Base-by-base conservation (phyloP, 2,888 invertebrate genomes). In the Caenorhabditis auriculariae region DNA sequence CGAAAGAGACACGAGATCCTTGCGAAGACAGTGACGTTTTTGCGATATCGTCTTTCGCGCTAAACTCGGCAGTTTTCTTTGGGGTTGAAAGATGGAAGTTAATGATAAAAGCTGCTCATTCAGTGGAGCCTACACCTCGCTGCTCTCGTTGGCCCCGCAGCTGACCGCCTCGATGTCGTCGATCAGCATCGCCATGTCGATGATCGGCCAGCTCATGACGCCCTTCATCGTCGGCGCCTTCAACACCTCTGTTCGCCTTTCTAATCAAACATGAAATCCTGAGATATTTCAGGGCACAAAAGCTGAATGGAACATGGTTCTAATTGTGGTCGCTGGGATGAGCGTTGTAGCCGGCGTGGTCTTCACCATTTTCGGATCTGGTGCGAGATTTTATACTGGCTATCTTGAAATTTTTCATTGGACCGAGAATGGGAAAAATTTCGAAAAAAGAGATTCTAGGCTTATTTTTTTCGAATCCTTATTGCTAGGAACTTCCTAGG, bases 81-180 rank as follows among this genome's bases (percentile, higher is more conserved):
- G n/a, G n/a, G n/a, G n/a, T n/a, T n/a, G n/a, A n/a, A n/a, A n/a
- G n/a, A n/a, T n/a, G n/a, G n/a, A n/a, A n/a, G n/a, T n/a, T n/a
- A n/a, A n/a, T n/a, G n/a, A n/a, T n/a, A n/a, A n/a, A n/a, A n/a
- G n/a, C n/a, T n/a, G n/a, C n/a, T n/a, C n/a, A 32, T 9, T 24
- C 29, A 46, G 55, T n/a, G 55, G 55, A 28, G 55, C 55, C 23
- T 55, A 55, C 37, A 50, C 49, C 2, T 55, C 55, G 26, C 43
- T 55, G 6, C 49, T 55, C 6, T 55, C 55, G 9, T 21, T 55
- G 12, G 55, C 54, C 19, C 54, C 54, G 4, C 47, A 42, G 32
- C 48, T 42, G 24, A 54, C 54, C 2, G 47, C 54, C 12, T 47
- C 54, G 15, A 32, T 54, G 7, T 47, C 54, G 5, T 47, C 47